Evolutionary conservation across 2,113 vertebrate species (phyloP).

Genomic region (Carassius auratus): DNA sequence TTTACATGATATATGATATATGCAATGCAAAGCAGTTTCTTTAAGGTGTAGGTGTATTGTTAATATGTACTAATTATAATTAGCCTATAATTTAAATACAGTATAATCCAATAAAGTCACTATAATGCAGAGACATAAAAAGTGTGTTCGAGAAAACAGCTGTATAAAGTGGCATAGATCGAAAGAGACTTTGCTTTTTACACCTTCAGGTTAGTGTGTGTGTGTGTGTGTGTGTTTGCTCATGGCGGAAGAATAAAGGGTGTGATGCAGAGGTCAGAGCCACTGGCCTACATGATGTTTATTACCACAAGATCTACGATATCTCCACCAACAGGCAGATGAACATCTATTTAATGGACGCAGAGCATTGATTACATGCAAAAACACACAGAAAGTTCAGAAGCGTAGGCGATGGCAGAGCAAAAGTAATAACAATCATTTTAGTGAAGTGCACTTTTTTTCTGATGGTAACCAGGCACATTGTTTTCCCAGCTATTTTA

Average conservation of each 20-base stretch:
- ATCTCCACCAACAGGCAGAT: constrained; percentile 3
- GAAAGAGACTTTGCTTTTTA: constrained; percentile 28
- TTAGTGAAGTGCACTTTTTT: constrained; percentile 3
- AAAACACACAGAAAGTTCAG: not conserved
- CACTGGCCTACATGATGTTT: constrained; percentile 17
- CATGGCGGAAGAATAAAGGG: constrained; percentile 21
- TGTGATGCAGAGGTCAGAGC: constrained; percentile 18
- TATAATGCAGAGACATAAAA: not conserved
- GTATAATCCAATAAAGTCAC: not conserved
- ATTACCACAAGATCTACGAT: constrained; percentile 35
- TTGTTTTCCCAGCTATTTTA: constrained; percentile 26
- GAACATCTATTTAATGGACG: constrained; percentile 25
- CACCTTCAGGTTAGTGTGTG: constrained; percentile 19
- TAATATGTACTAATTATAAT: constrained; percentile 1
- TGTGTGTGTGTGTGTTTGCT: constrained; percentile 19
- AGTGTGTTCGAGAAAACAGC: not conserved
- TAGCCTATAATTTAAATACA: not conserved
- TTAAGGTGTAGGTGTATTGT: not conserved
- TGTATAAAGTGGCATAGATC: not conserved
- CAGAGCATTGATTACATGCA: constrained; percentile 19
- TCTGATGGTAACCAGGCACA: not conserved
- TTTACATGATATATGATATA: not conserved
- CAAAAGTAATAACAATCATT: constrained; percentile 11
- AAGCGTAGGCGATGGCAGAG: not conserved
- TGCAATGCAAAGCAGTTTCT: not conserved